Conservation (phyloP, 2,888 invertebrate species). For the Spicauda simplicius region DNA sequence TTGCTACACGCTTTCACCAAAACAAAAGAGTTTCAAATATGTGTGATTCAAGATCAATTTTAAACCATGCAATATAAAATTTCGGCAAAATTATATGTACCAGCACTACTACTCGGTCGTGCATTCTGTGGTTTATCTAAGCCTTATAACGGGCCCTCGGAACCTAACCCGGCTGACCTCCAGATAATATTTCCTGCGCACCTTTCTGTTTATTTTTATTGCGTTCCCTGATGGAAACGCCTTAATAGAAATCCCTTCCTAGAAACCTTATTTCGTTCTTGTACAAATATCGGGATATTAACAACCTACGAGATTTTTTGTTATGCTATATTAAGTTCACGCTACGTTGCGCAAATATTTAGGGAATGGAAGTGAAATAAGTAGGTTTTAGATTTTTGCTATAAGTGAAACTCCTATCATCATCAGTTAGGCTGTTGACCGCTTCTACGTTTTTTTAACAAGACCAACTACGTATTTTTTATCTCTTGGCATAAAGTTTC, state of each 20-base stretch:
- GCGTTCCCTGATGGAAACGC: conserved; percentile 1
- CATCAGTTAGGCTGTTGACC: too few relatives aligned
- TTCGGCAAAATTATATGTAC: too few relatives aligned
- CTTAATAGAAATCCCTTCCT: conserved; percentile 1
- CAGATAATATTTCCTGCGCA: conserved; percentile 3
- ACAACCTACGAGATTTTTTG: background rate
- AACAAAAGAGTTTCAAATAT: too few relatives aligned
- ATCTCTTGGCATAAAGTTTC: too few relatives aligned
- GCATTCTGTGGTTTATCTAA: background rate
- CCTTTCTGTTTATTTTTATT: conserved; percentile 2
- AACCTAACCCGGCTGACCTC: conserved; percentile 2
- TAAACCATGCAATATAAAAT: too few relatives aligned
- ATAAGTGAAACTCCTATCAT: too few relatives aligned
- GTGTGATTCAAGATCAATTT: too few relatives aligned
- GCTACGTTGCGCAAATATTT: background rate
- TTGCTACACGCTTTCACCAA: too few relatives aligned
- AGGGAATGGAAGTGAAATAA: too few relatives aligned
- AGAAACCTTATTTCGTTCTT: background rate
- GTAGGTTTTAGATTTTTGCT: too few relatives aligned
- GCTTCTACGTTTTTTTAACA: too few relatives aligned
- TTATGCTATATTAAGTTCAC: background rate
- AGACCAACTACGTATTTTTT: too few relatives aligned
- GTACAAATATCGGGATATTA: background rate
- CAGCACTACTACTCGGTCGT: background rate
- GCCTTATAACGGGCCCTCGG: conserved; percentile 3